Base-by-base conservation (phyloP, 2,888 invertebrate genomes). In the Germaria angustata region DNA sequence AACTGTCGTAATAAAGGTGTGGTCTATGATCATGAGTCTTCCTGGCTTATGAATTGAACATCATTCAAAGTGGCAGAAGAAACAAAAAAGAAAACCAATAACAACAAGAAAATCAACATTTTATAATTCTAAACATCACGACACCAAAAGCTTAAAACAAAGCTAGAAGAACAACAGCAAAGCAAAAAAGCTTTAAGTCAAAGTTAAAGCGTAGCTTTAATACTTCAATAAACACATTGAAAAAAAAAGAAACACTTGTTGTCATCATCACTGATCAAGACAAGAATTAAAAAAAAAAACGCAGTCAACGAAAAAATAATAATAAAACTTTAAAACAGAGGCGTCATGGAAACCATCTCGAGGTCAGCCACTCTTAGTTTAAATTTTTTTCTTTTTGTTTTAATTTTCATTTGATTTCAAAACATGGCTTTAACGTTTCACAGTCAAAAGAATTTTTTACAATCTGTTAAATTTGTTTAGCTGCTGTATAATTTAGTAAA, bases 321-420 rank as follows among this genome's bases (percentile, higher is more conserved):
- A 20, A 76, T 72, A 59, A 68, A 75, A 79, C 53, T 69, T 69
- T 53, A 75, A 79, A 79, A 79, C 79, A 76, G 84, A 84, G 82
- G 84, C 84, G 82, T 81, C 69, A 83, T 84, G 84, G 81, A 86
- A 85, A 86, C 83, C 84, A 85, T 85, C 86, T 86, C 86, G 85
- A 86, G 86, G 86, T 86, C 86, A 85, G 83, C 85, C 75, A 84
- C 86, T 85, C 59, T 79, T 76, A 13, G 11, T 68, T 57, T 51
- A 9, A 13, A 39, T 39, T 39, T 13, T 20, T 53, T 49, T 63
- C 22, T 2, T 32, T 84, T 77, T 59, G 41, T 39, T n/a, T 49
- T 51, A 13, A 20, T 17, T 32, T 69, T 13, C 9, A 2, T 41
- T 53, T 51, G 9, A 41, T 51, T 77, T 32, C 61, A 69, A 77